Percentiles rank a stretch among this genome's conserved stretches.
phyloP scores from a whole-genome alignment of 2,888 invertebrate genomes.

The Therioaphis trifolii region DNA sequence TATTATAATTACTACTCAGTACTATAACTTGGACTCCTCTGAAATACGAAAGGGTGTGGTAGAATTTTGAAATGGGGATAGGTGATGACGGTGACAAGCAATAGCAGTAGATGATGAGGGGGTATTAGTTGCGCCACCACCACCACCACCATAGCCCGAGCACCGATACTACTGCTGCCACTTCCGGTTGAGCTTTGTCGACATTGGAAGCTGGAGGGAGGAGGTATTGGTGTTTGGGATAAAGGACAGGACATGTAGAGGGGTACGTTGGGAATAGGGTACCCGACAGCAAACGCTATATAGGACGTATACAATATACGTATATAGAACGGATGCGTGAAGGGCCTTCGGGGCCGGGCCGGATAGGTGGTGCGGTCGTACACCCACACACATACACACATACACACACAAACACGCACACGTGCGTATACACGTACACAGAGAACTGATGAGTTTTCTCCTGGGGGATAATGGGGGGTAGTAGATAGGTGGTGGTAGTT shows the following conservation, averaged over 20 bases:
- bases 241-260: background rate
- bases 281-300: conserved; percentile 46
- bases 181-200: conserved; percentile 57
- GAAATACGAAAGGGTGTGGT: conserved; percentile 15
- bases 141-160: background rate
- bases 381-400: conserved; percentile 8
- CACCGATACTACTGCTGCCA: conserved; percentile 8
- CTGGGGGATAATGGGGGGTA: conserved; percentile 42
- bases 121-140: conserved; percentile 28
- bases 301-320: conserved; percentile 38
- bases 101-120: background rate
- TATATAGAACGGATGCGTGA: conserved; percentile 58
- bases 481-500: background rate
- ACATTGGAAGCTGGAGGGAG: conserved; percentile 9
- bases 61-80: background rate
- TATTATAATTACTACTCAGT: too few species aligned
- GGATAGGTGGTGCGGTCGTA: conserved; percentile 33
- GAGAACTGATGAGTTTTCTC: conserved; percentile 57
- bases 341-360: conserved; percentile 51
- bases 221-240: conserved; percentile 34
- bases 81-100: conserved; percentile 2
- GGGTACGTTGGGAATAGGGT: conserved; percentile 49
- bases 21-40: conserved; percentile 30
- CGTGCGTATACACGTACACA: background rate
- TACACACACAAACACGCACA: background rate